Base-by-base conservation (phyloP, 2,113 vertebrate genomes). In the Gulo gulo region DNA sequence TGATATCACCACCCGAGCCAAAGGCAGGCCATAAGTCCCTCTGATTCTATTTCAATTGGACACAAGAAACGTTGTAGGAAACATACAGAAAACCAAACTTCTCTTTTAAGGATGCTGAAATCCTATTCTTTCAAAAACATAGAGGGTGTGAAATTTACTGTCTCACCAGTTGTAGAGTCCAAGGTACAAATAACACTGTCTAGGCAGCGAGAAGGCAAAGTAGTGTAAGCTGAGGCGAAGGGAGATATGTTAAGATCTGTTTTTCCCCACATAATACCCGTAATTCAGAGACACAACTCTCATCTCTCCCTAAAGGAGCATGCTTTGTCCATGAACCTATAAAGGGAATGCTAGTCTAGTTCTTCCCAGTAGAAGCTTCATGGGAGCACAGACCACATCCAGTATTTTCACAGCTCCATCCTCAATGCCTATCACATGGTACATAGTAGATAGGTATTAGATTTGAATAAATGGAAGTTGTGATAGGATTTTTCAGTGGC, bases 31-130 rank as follows among this genome's bases (percentile, higher is more conserved):
- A 65, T 26, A 26, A 2, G 29, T 26, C 29, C 63, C 63, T 69
- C 23, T 83, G 12, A 26, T 88, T 84, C 94, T 86, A 65, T 82
- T 76, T 45, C 67, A 79, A 39, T 2, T 87, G 21, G 39, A 88
- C 39, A 74, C 6, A 79, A 88, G 57, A 59, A 24, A 24, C 1
- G 55, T 57, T 23, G 57, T 55, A 55, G 52, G 50, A 88, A 80
- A 95, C 8, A 31, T 57, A 67, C 50, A 95, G 55, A 88, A 94
- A 92, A 95, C 47, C 55, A 74, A 93, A 88, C n/a, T 52, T 76
- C 69, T 85, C 67, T 85, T 71, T 94, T 42, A 85, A 97, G 63
- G 96, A 93, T 45, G 50, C 20, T 76, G 0, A 36, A 76, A 85
- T 63, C 45, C 13, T 29, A 20, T 67, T 82, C n/a, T 82, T 79